Base-by-base conservation (phyloP, 2,113 vertebrate genomes). In the Thryonomys swinderianus region DNA sequence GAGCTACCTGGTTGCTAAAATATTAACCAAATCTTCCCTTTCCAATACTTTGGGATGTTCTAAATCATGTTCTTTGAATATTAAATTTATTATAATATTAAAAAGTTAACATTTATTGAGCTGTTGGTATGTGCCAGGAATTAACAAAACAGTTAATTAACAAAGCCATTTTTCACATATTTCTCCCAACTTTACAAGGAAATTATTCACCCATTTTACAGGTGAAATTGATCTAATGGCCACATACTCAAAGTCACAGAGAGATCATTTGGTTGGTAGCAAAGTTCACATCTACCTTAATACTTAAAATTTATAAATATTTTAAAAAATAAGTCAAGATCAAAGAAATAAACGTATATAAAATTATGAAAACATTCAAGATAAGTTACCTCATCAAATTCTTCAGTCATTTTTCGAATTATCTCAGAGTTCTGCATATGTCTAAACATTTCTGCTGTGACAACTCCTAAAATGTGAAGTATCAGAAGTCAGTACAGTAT, bases 381-480 rank as follows among this genome's bases (percentile, higher is more conserved):
- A 57, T 57, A 89, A 95, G 20, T 98, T 99, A 99, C 99, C 99
- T 99, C 99, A 98, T 99, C 99, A 98, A 99, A 99, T 97, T 99
- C 99, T 97, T 99, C 99, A 53, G 99, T 99, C 99, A 99, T 99
- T 98, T 99, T 99, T 96, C 99, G 98, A 98, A 99, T 99, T 98
- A 99, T 99, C 98, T 99, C 99, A 96, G 99, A 99, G 98, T 99
- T 99, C 98, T 99, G 99, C 99, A 99, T 99, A 96, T 99, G 99
- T 91, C 99, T 99, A 97, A 99, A 99, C 99, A 99, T 99, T 98
- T 99, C 99, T 95, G 99, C 99, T 97, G 99, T 99, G 96, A 99
- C 99, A 97, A 99, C 99, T 97, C 99, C 99, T 99, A 96, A 95
- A 97, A 98, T 94, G 97, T 34, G 88, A 66, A 98, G 96, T 37